Conservation (phyloP, 2,113 vertebrate species). For the Junco hyemalis region DNA sequence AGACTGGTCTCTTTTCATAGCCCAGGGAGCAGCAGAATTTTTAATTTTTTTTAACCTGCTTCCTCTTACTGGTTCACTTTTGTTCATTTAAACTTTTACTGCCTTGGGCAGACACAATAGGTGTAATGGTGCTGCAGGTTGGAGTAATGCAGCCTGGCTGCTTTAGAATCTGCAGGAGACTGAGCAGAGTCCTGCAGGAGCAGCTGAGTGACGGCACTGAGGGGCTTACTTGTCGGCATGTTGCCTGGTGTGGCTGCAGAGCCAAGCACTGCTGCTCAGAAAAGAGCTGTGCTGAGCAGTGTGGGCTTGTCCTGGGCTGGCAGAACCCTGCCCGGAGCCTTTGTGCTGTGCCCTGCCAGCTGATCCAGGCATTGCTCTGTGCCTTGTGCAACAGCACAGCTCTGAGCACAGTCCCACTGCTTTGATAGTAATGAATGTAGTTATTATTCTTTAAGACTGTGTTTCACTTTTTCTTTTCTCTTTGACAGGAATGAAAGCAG, state of each 20-base stretch:
- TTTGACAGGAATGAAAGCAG: slow-evolving; percentile 2
- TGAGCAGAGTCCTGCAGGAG: background rate
- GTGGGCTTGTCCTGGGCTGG: accelerated
- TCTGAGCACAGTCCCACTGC: background rate
- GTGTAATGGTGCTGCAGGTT: background rate
- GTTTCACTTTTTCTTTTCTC: background rate
- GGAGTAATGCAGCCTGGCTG: background rate
- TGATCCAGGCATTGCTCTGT: background rate
- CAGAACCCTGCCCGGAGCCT: background rate
- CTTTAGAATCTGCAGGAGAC: background rate
- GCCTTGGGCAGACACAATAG: accelerated
- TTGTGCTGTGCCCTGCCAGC: background rate
- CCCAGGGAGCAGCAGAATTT: background rate
- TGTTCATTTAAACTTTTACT: background rate
- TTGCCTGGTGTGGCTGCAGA: background rate
- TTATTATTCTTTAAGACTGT: background rate
- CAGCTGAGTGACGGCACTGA: background rate
- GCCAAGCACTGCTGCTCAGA: accelerated
- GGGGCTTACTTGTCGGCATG: accelerated
- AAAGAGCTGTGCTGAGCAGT: accelerated
- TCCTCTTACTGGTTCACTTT: background rate
- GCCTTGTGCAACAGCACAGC: accelerated
- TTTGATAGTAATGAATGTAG: background rate
- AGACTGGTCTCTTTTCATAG: background rate
- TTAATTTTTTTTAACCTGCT: background rate